These are phyloP conservation scores for Tyria jacobaeae DNA, from an alignment of 2,888 invertebrate genomes.

Conservation along the genomic window DNA sequence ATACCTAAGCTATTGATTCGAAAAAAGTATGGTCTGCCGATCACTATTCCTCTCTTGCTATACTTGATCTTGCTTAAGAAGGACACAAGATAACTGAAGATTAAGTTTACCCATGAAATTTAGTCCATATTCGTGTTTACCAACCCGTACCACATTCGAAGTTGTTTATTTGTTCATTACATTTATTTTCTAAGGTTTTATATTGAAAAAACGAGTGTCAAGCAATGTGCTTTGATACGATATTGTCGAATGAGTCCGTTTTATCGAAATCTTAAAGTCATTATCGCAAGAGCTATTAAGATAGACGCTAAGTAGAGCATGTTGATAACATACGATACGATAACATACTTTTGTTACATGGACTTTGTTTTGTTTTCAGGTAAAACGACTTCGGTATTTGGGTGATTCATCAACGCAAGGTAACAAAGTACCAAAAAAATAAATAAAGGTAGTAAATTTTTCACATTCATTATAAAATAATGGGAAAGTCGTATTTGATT, in stretches of 20 bases:
- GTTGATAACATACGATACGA: conserved; percentile 35
- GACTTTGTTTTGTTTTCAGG: conserved; percentile 52
- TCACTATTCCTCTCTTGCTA: too few relatives aligned
- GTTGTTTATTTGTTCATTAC: neutral
- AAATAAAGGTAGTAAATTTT: neutral
- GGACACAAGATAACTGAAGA: too few relatives aligned
- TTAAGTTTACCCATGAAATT: too few relatives aligned
- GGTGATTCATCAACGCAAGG: conserved; percentile 23
- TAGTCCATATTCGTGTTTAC: too few relatives aligned
- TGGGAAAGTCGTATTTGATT: neutral
- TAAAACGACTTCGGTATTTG: conserved; percentile 38
- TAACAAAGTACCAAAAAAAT: conserved; percentile 1
- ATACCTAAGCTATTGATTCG: too few relatives aligned
- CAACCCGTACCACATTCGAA: neutral
- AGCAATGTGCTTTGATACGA: conserved; percentile 4
- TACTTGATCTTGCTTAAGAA: too few relatives aligned
- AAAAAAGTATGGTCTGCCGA: too few relatives aligned
- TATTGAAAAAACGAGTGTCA: too few relatives aligned
- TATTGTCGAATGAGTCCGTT: conserved; percentile 25
- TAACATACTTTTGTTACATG: conserved; percentile 47
- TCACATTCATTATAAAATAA: too few relatives aligned
- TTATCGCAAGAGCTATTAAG: conserved; percentile 35
- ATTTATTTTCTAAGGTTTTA: neutral
- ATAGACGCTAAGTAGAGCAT: conserved; percentile 42
- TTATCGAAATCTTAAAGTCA: conserved; percentile 37